phyloP scores from a whole-genome alignment of 2,113 vertebrate species.

The Caranx melampygus region DNA sequence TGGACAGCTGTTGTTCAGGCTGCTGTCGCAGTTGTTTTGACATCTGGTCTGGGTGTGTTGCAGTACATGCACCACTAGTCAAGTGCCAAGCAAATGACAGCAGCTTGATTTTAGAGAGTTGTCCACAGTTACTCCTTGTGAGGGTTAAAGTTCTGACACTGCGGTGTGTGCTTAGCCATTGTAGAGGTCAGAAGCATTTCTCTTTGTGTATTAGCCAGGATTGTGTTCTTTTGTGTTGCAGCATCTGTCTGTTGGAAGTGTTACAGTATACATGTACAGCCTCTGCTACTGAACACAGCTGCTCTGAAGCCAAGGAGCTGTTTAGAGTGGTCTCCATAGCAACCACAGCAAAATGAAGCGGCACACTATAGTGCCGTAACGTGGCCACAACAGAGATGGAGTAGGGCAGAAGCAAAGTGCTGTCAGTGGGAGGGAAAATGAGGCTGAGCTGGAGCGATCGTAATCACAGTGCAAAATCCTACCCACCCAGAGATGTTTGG shows the following conservation, averaged over 20 bases:
- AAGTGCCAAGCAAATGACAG: conserved; percentile 20
- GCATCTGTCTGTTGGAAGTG: conserved; percentile 16
- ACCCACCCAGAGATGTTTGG: conserved; percentile 45
- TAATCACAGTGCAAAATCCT: conserved; percentile 51
- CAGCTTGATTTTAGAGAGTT: conserved; percentile 34
- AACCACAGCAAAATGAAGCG: conserved; percentile 53
- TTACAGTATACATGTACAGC: conserved; percentile 8
- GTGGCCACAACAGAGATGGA: conserved; percentile 8
- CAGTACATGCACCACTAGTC: conserved; percentile 12
- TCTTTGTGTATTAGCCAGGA: background rate
- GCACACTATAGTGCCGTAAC: conserved; percentile 14
- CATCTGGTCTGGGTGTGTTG: conserved; percentile 44
- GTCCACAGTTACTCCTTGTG: background rate
- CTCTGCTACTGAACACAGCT: background rate
- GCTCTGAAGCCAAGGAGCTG: conserved; percentile 29
- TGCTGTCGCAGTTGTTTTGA: conserved; percentile 60
- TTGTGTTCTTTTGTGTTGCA: background rate
- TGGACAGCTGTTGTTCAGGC: conserved; percentile 20
- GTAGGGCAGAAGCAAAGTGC: conserved; percentile 19
- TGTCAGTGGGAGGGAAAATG: conserved; percentile 46
- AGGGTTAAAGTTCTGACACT: background rate
- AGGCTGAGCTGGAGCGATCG: conserved; percentile 38
- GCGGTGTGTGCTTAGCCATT: background rate
- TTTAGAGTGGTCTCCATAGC: conserved; percentile 52
- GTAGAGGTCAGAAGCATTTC: background rate